Percentiles rank a stretch among this genome's conserved stretches.
phyloP scores from a whole-genome alignment of 2,797 vertebrate genomes.

The Chloroceryle inda region DNA sequence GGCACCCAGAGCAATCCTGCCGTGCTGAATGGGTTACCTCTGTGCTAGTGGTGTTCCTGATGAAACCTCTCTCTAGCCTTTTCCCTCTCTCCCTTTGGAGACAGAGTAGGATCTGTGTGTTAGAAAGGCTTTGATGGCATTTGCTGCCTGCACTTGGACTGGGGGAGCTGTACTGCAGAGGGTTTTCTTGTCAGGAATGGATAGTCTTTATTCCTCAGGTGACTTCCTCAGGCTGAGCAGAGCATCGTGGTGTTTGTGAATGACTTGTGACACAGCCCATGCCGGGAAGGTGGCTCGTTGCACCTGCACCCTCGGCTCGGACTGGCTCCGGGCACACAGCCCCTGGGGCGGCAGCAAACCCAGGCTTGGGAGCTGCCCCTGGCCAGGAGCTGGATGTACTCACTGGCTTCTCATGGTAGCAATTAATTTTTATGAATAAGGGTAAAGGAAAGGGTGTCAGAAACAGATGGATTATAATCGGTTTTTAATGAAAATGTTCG shows the following conservation, averaged over 20 bases:
- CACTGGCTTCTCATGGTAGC: accelerated
- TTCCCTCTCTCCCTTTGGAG: neutral
- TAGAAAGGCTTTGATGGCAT: neutral
- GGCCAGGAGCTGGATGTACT: neutral
- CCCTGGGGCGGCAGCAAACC: accelerated
- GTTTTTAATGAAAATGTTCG: constrained; percentile 45
- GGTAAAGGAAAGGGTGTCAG: neutral
- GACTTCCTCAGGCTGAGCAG: neutral
- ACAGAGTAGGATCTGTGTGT: neutral
- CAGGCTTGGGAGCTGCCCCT: neutral
- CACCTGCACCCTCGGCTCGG: accelerated
- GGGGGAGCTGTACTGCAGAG: neutral
- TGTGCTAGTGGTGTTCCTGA: neutral
- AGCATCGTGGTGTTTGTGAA: neutral
- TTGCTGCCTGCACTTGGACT: neutral
- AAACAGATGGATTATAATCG: constrained; percentile 37
- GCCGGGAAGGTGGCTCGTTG: neutral
- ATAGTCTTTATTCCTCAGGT: neutral
- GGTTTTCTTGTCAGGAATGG: neutral
- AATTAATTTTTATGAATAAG: constrained; percentile 36
- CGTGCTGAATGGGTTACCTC: neutral
- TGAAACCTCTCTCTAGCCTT: neutral
- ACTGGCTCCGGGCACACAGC: accelerated
- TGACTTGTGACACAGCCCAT: accelerated
- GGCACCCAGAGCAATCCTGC: neutral